Conservation (phyloP, 2,888 invertebrate genomes). For the Cistogaster globosa region DNA sequence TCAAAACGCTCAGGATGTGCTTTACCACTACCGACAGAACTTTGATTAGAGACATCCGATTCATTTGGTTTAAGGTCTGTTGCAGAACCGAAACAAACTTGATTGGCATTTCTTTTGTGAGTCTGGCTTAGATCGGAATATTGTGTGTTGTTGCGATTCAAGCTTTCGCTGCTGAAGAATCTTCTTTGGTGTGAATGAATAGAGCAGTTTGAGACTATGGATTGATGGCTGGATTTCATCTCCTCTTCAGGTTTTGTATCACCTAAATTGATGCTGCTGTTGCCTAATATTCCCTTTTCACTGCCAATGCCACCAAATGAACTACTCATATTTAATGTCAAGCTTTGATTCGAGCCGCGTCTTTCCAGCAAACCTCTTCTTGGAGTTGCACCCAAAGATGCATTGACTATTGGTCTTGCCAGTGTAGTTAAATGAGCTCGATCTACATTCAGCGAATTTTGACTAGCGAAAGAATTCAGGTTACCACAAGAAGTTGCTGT, state of each 20-base stretch:
- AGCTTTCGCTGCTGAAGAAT: conserved; percentile 82
- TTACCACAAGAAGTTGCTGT: conserved; percentile 82
- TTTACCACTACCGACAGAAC: conserved; percentile 20
- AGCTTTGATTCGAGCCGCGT: conserved; percentile 94
- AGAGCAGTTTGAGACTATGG: conserved; percentile 72
- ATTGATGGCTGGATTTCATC: conserved; percentile 34
- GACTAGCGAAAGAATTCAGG: conserved; percentile 85
- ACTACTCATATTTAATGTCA: conserved; percentile 88
- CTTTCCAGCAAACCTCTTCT: conserved; percentile 91
- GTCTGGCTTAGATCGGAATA: conserved; percentile 79
- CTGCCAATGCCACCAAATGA: conserved; percentile 72
- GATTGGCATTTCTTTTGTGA: conserved; percentile 76
- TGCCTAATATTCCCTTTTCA: conserved; percentile 72
- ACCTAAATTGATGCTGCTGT: conserved; percentile 68
- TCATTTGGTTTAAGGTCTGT: conserved; percentile 82
- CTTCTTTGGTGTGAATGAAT: conserved; percentile 80
- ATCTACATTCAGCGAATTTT: conserved; percentile 83
- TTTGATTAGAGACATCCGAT: conserved; percentile 18
- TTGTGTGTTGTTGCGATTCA: conserved; percentile 78
- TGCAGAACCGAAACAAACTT: conserved; percentile 82
- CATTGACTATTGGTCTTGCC: conserved; percentile 59
- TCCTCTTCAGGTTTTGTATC: conserved; percentile 67
- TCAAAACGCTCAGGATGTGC: conserved; percentile 70
- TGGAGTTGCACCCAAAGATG: conserved; percentile 73
- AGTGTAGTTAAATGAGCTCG: conserved; percentile 52